Evolutionary conservation across 37 sponge, comb jelly and placozoan genomes (phyloP), one percentile per base, ranked within the genome.

Genomic region (Spongilla lacustris): DNA sequence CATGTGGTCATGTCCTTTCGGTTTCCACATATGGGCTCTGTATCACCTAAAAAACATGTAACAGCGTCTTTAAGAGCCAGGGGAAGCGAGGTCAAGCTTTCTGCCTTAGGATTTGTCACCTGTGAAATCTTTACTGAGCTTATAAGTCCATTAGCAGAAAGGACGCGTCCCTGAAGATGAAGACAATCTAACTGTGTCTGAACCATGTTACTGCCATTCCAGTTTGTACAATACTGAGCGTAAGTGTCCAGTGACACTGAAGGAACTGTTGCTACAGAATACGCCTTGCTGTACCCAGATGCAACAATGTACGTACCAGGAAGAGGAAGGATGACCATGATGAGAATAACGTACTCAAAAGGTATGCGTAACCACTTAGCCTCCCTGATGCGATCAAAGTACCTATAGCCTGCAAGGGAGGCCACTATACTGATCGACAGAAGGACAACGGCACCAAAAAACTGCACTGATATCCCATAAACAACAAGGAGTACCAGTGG

Each of bases 131-230:
- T 81, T 10, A 91, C 83, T 1, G 36, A 32, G 34, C 71, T 32
- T 23, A 91, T 73, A 4, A 21, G 33, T 17, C 87, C 91, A 21
- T 66, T 28, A 23, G 73, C 77, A 2, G 32, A 31, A 23, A 91
- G 37, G 46, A 91, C 29, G 22, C 91, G 49, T n/a, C 37, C 83
- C 32, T 85, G 66, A 21, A 91, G 80, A 67, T 91, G 91, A 14
- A 82, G 21, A 34, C 91, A 91, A 68, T 91, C 76, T 17, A 91
- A 50, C 73, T 91, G 87, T 0, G 86, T 83, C 66, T 86, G 86
- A 36, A 91, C 77, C 48, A 31, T 69, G 74, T 91, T 91, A 4
- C 36, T 0, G 14, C 22, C 50, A 48, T 50, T 49, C 13, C 50
- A 38, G 13, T 34, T 34, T 71, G 76, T 78, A 82, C 91, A 91